phyloP scores from a whole-genome alignment of 2,888 invertebrate genomes.

The Rutpela maculata region DNA sequence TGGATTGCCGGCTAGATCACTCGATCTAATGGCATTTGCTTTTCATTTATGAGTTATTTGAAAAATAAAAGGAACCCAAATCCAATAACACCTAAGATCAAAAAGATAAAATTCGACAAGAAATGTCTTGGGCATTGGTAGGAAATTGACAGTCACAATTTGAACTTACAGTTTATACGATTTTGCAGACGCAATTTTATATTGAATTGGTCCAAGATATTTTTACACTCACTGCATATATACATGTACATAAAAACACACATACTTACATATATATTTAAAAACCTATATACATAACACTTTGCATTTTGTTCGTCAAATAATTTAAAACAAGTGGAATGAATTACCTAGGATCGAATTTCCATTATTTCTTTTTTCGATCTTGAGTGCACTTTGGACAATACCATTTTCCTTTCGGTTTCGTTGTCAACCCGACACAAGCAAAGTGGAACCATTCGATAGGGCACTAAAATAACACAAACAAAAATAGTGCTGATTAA shows the following conservation, averaged over 20 bases:
- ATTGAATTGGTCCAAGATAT: no score
- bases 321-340: slow-evolving; percentile 47
- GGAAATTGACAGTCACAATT: no score
- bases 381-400: slow-evolving; percentile 94
- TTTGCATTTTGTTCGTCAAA: slow-evolving; percentile 29
- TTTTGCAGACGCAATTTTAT: no score
- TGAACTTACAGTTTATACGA: no score
- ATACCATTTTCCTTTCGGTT: slow-evolving; percentile 97
- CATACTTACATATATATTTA: slow-evolving; percentile 23
- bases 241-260: neutral
- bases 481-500: slow-evolving; percentile 12
- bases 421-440: slow-evolving; percentile 91
- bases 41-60: no score
- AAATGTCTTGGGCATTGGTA: no score
- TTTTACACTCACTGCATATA: no score
- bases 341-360: slow-evolving; percentile 42
- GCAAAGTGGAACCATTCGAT: slow-evolving; percentile 98
- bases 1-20: no score
- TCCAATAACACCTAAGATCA: no score
- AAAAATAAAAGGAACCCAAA: no score
- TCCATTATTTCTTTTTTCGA: slow-evolving; percentile 85
- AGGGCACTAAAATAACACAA: slow-evolving; percentile 78
- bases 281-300: slow-evolving; percentile 36
- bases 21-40: no score
- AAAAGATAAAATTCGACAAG: no score